Evolutionary conservation across 2,113 vertebrate genomes (phyloP), one percentile per base, ranked within the genome.

Genomic region (Pollachius pollachius): DNA sequence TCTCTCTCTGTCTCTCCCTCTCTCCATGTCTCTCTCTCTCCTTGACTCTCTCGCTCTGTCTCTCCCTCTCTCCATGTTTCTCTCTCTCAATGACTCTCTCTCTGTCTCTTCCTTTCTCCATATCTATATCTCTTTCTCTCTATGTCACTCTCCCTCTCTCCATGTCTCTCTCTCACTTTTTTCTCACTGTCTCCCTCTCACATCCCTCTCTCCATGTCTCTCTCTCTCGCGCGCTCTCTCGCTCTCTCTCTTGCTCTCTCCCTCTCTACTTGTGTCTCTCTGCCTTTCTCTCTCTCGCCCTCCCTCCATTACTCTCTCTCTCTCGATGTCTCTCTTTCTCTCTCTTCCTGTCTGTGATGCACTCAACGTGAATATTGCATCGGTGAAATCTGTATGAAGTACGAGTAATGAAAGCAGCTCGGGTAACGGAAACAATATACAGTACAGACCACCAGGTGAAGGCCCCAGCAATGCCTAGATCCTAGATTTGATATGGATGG

Each of bases 331-430:
- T 34, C 30, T 34, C 21, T 68, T 54, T 11, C 60, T 64, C 59
- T 69, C 65, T 59, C 25, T 12, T 16, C 52, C 52, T 34, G 12
- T 54, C 17, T 60, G n/a, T 19, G 1, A 30, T 60, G 58, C 9
- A 64, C 30, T 41, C 30, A 54, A 54, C 68, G 84, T 86, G 75
- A 87, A 89, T 87, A 86, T 69, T 84, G 73, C 81, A 87, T 74
- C 21, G 64, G 54, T 58, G 57, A 77, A 60, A 77, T 78, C 71
- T 52, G 48, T 60, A 70, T 59, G 41, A 30, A 13, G 64, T 67
- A 81, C 73, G 73, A 72, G 76, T 81, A 84, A 79, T 76, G 63
- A 72, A 70, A 78, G 67, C 57, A 61, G 67, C 74, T 52, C 18
- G n/a, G 65, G 60, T 64, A 64, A 62, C 23, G 69, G 66, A 81